Conservation (phyloP, 2,797 vertebrate species). For the Clarias laeviceps region DNA sequence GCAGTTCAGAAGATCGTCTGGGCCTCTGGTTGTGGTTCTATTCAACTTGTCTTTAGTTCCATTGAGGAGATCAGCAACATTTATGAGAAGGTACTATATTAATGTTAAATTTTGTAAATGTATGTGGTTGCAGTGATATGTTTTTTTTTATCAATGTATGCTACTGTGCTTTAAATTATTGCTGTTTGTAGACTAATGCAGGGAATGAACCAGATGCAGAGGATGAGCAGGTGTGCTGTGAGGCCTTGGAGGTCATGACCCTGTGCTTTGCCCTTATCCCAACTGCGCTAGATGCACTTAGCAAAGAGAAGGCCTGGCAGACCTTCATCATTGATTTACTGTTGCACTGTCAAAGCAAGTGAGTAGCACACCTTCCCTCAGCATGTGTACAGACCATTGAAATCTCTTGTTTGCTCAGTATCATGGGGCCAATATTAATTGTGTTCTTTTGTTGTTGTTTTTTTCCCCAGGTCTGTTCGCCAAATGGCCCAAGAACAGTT, state of each 20-base stretch:
- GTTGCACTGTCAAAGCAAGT: slow-evolving; percentile 99
- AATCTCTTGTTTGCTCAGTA: background rate
- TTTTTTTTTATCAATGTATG: no score
- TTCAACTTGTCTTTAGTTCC: slow-evolving; percentile 95
- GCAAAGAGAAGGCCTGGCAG: slow-evolving; percentile 99
- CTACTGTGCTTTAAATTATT: background rate
- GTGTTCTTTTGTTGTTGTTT: background rate
- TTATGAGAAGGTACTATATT: slow-evolving; percentile 91
- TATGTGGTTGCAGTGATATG: background rate
- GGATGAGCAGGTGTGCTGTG: slow-evolving; percentile 98
- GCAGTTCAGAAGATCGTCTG: slow-evolving; percentile 98
- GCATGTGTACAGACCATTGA: slow-evolving; percentile 10
- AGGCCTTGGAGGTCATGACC: slow-evolving; percentile 98
- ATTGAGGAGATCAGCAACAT: slow-evolving; percentile 99
- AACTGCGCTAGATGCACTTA: slow-evolving; percentile 94
- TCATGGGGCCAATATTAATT: no score
- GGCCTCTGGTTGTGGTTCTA: slow-evolving; percentile 96
- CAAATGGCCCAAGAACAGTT: slow-evolving; percentile 99
- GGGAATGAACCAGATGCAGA: slow-evolving; percentile 93
- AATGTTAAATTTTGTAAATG: background rate
- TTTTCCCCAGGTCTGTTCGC: slow-evolving; percentile 86
- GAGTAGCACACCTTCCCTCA: slow-evolving; percentile 61
- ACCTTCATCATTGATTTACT: slow-evolving; percentile 98
- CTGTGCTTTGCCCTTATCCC: slow-evolving; percentile 98
- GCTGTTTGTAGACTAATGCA: slow-evolving; percentile 85